Conservation (phyloP, 2,797 vertebrate genomes). For the Sebastes diploproa region DNA sequence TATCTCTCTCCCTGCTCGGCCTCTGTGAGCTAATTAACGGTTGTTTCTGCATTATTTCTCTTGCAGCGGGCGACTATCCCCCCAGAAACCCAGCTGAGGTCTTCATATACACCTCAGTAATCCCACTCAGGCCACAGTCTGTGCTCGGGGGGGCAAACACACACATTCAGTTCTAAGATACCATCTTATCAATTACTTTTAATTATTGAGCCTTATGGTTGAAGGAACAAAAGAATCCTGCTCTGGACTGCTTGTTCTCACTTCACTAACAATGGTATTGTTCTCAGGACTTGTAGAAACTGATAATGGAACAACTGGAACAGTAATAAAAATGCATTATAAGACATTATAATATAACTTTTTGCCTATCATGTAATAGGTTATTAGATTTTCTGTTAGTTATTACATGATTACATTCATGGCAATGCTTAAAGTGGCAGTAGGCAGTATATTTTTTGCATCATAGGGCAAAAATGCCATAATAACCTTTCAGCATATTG, state of each 20-base stretch:
- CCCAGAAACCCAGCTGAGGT: neutral
- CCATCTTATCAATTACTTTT: neutral
- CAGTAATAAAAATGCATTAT: no score
- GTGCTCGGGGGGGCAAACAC: neutral
- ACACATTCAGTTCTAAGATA: neutral
- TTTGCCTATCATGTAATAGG: no score
- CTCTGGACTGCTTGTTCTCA: neutral
- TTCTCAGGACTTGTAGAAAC: neutral
- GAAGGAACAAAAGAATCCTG: neutral
- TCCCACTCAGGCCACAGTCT: neutral
- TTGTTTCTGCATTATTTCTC: constrained; percentile 16
- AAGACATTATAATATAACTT: no score
- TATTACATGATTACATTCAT: no score
- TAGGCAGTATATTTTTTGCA: no score
- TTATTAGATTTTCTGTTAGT: no score
- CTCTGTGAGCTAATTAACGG: constrained; percentile 65
- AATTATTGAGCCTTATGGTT: neutral
- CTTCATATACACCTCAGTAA: neutral
- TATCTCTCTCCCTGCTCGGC: constrained; percentile 27
- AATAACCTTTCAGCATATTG: no score
- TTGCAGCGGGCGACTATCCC: neutral
- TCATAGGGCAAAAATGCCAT: no score
- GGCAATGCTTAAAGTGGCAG: no score
- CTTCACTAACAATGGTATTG: neutral
- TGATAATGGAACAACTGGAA: neutral